Evolutionary conservation across 2,797 vertebrate genomes (phyloP).

Genomic region (Manis crassicaudata): DNA sequence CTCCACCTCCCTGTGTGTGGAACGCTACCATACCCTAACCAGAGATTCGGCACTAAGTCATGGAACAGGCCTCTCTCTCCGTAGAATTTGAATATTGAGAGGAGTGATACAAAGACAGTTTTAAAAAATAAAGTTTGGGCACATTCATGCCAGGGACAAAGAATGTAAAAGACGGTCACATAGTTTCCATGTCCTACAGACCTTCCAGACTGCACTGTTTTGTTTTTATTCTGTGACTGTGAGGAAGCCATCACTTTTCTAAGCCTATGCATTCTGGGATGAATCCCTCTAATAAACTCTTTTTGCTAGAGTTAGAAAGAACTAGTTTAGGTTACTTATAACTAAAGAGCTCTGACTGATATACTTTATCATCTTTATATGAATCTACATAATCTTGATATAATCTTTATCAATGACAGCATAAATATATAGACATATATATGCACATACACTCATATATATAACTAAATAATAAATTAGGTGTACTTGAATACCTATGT

Average conservation of each 20-base stretch:
- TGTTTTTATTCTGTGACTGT: neutral
- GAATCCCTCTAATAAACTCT: neutral
- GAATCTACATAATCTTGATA: too few species aligned
- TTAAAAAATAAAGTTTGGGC: neutral
- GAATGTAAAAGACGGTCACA: neutral
- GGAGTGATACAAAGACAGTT: neutral
- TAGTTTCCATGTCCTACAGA: neutral
- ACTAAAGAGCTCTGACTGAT: neutral
- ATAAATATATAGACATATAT: neutral
- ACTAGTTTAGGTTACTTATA: neutral
- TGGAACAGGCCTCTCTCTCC: neutral
- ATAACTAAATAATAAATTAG: neutral
- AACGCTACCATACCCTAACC: neutral
- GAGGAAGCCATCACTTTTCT: neutral
- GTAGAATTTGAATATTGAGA: neutral
- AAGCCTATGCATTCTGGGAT: neutral
- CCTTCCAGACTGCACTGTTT: neutral
- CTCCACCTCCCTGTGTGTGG: neutral
- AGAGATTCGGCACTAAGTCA: neutral
- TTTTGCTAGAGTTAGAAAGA: neutral
- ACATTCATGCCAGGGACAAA: neutral
- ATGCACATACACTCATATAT: neutral
- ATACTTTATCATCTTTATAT: neutral
- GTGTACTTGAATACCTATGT: neutral
- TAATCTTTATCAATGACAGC: too few species aligned